These are phyloP conservation scores for Automeris io DNA, from an alignment of 2,888 invertebrate genomes.

Conservation along the genomic window DNA sequence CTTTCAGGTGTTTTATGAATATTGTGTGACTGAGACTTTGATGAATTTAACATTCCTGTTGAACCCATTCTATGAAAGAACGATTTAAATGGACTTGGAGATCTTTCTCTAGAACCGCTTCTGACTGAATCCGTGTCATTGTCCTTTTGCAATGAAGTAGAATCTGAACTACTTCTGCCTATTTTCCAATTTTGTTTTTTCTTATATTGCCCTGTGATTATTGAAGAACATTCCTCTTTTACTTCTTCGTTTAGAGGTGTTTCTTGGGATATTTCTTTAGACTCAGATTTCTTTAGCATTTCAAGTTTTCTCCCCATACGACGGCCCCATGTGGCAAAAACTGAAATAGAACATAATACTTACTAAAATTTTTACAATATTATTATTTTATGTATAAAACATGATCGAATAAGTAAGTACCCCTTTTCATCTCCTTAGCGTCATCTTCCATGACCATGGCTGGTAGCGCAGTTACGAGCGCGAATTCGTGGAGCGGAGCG, in stretches of 20 bases:
- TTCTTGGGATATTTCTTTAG: constrained; percentile 73
- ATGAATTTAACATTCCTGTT: constrained; percentile 83
- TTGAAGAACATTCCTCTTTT: constrained; percentile 46
- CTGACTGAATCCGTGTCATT: constrained; percentile 66
- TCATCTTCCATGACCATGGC: constrained; percentile 87
- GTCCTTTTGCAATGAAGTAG: constrained; percentile 60
- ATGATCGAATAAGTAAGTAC: constrained; percentile 32
- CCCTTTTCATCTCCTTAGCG: constrained; percentile 77
- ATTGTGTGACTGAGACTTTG: constrained; percentile 66
- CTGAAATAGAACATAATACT: constrained; percentile 50
- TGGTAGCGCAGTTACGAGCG: constrained; percentile 86
- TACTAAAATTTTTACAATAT: background rate
- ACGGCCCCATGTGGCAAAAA: constrained; percentile 85
- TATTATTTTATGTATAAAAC: background rate
- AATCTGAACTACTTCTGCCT: constrained; percentile 73
- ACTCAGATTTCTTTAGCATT: constrained; percentile 81
- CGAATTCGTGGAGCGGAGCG: constrained; percentile 80
- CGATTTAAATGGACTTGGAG: constrained; percentile 82
- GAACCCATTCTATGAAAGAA: constrained; percentile 87
- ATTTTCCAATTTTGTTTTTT: constrained; percentile 78
- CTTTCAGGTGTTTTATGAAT: constrained; percentile 50
- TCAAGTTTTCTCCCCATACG: constrained; percentile 88
- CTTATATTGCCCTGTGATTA: constrained; percentile 63
- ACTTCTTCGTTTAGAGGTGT: constrained; percentile 38
- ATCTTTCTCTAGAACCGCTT: constrained; percentile 71